A percentile compares a stretch with the other conserved stretches of the same genome.
Evolutionary conservation across 2,888 invertebrate species (phyloP).

Genomic region (Actias luna): DNA sequence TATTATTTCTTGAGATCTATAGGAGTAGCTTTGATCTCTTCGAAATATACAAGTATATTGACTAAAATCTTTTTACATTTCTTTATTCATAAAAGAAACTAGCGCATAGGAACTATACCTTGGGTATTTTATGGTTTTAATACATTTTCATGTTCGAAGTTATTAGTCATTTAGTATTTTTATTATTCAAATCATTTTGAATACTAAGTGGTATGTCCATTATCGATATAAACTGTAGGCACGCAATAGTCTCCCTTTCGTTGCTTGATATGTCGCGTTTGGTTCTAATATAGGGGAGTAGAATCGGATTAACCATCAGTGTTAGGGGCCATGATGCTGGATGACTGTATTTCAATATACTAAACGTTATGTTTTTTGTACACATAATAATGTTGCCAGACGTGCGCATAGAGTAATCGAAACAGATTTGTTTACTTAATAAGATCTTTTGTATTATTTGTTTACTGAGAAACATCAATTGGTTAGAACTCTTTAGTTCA

Average conservation of each 20-base stretch:
- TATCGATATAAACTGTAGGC: constrained; percentile 11
- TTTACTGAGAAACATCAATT: neutral
- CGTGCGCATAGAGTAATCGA: neutral
- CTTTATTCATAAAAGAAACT: neutral
- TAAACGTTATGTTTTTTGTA: neutral
- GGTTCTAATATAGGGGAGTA: constrained; percentile 45
- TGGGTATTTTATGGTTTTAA: neutral
- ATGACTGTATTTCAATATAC: constrained; percentile 5
- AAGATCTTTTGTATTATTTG: no score
- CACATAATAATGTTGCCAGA: neutral
- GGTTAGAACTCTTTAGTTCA: no score
- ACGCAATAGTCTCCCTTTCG: constrained; percentile 2
- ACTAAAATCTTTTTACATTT: neutral
- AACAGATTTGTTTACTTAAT: no score
- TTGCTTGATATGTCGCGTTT: constrained; percentile 17
- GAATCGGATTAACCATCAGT: constrained; percentile 47
- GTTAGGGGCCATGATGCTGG: constrained; percentile 18
- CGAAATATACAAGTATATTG: neutral
- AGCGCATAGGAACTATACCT: neutral
- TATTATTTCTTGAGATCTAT: neutral
- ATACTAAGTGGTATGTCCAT: neutral
- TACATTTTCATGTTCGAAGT: neutral
- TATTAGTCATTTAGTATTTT: neutral
- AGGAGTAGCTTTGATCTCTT: neutral
- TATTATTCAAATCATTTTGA: neutral